Base-by-base conservation (phyloP, 2,113 vertebrate genomes). In the Gnathonemus longibarbis region DNA sequence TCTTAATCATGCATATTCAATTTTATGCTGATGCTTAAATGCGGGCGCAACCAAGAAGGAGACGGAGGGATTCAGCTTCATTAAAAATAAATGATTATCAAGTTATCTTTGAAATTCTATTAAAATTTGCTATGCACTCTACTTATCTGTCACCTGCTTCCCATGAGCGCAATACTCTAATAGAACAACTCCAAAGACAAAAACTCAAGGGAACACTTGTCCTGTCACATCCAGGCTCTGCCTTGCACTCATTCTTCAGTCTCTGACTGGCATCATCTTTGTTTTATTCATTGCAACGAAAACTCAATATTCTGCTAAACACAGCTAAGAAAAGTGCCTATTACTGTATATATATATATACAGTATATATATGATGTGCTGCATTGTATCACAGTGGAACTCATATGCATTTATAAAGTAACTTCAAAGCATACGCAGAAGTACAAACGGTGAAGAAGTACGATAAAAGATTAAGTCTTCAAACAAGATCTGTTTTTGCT, bases 61-160 rank as follows among this genome's bases (percentile, higher is more conserved):
- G 93, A 95, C 95, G 92, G 93, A 96, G 95, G 94, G 94, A 95
- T 95, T 95, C 94, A 92, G 95, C 95, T 96, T 96, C 95, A 96
- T 96, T 96, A 96, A 96, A 94, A 94, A 92, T 93, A 94, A 96
- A 95, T 95, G 94, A 96, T 96, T 96, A 96, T 96, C 95, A 94
- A 94, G 95, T 96, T 96, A 96, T 96, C 95, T 95, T 96, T 95
- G 94, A 96, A 96, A 95, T 95, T 96, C 95, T 95, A 96, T 96
- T 96, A 96, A 96, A 96, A 95, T 92, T 94, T 94, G 94, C 94
- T 93, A 91, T 93, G 92, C 94, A 94, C 93, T 91, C 93, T 94
- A 94, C 95, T 95, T 96, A 95, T 96, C 96, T 95, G 95, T 96
- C 95, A 96, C 95, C 95, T 96, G 95, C 92, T 93, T 96, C 96